Evolutionary conservation across 2,888 invertebrate genomes (phyloP).

Genomic region (Volucella bombylans): DNA sequence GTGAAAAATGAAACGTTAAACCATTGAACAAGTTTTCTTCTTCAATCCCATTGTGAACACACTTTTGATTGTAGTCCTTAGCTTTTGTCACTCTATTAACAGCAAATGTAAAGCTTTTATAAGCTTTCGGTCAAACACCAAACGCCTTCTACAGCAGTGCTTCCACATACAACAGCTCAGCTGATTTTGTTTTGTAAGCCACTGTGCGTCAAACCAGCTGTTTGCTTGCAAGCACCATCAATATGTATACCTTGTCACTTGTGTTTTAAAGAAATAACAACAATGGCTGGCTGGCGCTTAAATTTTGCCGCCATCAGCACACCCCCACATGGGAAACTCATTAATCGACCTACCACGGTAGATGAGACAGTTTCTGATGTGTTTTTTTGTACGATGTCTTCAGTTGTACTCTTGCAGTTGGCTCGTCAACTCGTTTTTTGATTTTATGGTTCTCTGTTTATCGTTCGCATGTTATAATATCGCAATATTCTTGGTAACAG

Average conservation of each 20-base stretch:
- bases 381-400: conserved; percentile 44
- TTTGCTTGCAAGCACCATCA: conserved; percentile 16
- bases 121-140: conserved; percentile 17
- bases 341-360: conserved; percentile 26
- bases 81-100: not conserved
- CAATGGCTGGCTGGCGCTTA: conserved; percentile 11
- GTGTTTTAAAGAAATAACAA: conserved; percentile 26
- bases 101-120: conserved; percentile 10
- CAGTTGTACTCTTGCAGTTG: conserved; percentile 61
- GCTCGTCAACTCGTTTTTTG: conserved; percentile 18
- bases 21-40: no score
- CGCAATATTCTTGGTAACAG: not conserved
- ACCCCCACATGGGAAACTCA: conserved; percentile 22
- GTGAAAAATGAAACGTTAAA: no score
- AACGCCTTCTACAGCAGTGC: not conserved
- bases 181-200: conserved; percentile 37
- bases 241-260: conserved; percentile 17
- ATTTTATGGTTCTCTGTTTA: not conserved
- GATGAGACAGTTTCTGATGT: conserved; percentile 20
- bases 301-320: conserved; percentile 22
- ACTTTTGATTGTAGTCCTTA: not conserved
- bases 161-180: conserved; percentile 26
- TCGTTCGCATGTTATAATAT: conserved; percentile 6
- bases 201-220: conserved; percentile 22
- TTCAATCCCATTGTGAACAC: no score